Conservation (phyloP, 2,113 vertebrate species). For the Aegypius monachus region DNA sequence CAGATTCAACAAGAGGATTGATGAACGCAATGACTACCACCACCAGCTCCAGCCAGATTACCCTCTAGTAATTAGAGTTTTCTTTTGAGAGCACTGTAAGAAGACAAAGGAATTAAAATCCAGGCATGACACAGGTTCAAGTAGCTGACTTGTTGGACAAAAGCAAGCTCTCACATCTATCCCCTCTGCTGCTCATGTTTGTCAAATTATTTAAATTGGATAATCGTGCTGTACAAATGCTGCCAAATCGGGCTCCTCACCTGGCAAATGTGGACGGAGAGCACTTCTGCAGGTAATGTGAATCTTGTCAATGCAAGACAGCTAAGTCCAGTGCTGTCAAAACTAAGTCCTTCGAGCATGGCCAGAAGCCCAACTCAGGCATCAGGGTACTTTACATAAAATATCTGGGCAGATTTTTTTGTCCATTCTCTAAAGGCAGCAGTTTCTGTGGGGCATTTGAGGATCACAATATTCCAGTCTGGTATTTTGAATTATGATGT, state of each 20-base stretch:
- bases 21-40: fast-evolving
- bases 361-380: not conserved
- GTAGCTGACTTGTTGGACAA: not conserved
- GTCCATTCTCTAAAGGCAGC: not conserved
- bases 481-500: not conserved
- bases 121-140: not conserved
- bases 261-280: not conserved
- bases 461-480: not conserved
- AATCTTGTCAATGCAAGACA: not conserved
- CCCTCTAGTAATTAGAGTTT: not conserved
- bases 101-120: not conserved
- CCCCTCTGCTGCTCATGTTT: not conserved
- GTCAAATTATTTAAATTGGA: not conserved
- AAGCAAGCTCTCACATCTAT: not conserved
- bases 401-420: not conserved
- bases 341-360: not conserved
- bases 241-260: not conserved
- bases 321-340: not conserved
- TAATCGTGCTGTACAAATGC: not conserved
- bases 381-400: not conserved
- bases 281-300: not conserved
- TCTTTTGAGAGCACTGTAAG: not conserved
- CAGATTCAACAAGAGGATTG: not conserved
- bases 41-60: not conserved
- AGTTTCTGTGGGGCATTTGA: not conserved